Base-by-base conservation (phyloP, 2,113 vertebrate species). In the Chunga burmeisteri region DNA sequence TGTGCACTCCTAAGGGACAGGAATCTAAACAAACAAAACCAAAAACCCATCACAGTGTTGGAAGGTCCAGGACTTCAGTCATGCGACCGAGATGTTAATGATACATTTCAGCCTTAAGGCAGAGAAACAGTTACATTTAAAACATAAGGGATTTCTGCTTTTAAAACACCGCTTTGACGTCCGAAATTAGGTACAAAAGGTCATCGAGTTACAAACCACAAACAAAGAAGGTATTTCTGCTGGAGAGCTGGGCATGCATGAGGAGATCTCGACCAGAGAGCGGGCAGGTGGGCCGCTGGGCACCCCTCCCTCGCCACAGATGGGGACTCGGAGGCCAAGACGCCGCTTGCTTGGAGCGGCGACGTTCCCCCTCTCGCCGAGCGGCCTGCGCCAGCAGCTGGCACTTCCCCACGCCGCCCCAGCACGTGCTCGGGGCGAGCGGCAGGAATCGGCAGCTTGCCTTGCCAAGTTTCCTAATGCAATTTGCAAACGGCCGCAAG, bases 31-130 rank as follows among this genome's bases (percentile, higher is more conserved):
- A 86, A 56, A 97, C 88, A n/a, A 67, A 98, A 42, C 94, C 74
- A 93, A 88, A 91, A 90, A 88, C 93, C 95, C 96, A 93, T 97
- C 97, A 97, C 94, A 96, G 97, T 96, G 96, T 85, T 95, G 89
- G 92, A 94, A 98, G 97, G 98, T 97, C 97, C 98, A 94, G 97
- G 97, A 96, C 88, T 85, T 92, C 4, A 46, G 79, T 56, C 29
- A 18, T 4, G 44, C 40, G 52, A 97, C 96, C 92, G 83, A 93
- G 59, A 91, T 30, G 52, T 90, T 91, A 94, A 77, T 21, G 77
- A 94, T 58, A 89, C 81, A 67, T 56, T n/a, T 83, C 92, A 96
- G 95, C 97, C 93, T 97, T 97, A 98, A 98, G 98, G 98, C 98
- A 98, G 98, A 97, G 95, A 95, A 92, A 94, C 9, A 44, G 87